Evolutionary conservation across 2,888 invertebrate genomes (phyloP).

Genomic region (Macrosoma leucophasiata): DNA sequence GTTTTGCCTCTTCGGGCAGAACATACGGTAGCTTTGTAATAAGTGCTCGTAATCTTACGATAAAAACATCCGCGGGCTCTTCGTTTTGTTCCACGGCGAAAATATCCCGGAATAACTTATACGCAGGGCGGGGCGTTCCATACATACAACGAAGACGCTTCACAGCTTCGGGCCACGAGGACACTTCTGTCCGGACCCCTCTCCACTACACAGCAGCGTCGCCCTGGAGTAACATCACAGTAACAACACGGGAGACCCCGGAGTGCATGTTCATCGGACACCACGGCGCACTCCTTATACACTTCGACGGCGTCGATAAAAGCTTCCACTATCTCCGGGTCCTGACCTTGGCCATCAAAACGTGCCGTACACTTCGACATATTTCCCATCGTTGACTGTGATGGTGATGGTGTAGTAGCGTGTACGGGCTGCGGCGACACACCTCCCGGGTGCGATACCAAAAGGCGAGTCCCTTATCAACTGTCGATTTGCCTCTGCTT

Average conservation of each 20-base stretch:
- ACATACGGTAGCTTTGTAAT: conserved; percentile 15
- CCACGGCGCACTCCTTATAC: conserved; percentile 37
- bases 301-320: conserved; percentile 1
- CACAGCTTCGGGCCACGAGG: conserved; percentile 14
- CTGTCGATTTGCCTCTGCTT: conserved; percentile 17
- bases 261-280: conserved; percentile 29
- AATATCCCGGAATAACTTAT: conserved; percentile 14
- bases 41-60: conserved; percentile 10
- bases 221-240: conserved; percentile 13
- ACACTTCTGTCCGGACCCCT: conserved; percentile 9
- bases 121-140: conserved; percentile 14
- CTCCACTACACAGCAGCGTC: conserved; percentile 24
- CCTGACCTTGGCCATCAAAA: background rate
- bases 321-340: background rate
- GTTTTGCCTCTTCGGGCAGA: conserved; percentile 10
- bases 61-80: conserved; percentile 16
- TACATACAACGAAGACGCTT: conserved; percentile 8
- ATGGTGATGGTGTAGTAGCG: no score
- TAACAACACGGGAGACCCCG: conserved; percentile 24
- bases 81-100: conserved; percentile 12
- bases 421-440: conserved; percentile 1
- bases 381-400: no score
- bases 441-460: background rate
- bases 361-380: conserved; percentile 2
- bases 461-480: conserved; percentile 4